Evolutionary conservation across 1,140 invertebrate genomes (phyloP).

Genomic region (Diorhabda carinulata): DNA sequence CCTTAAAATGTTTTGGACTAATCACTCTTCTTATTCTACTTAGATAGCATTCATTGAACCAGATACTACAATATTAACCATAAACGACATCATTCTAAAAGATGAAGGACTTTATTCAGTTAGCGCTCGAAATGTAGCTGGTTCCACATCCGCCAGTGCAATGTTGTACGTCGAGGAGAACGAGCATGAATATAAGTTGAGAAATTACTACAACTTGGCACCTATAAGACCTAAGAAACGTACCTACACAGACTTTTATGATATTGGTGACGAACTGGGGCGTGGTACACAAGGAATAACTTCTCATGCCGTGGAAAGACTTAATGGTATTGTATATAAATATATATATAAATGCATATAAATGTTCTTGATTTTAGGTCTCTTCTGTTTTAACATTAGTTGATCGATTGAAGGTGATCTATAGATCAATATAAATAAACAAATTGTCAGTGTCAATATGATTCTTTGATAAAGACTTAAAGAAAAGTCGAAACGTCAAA

Average conservation of each 20-base stretch:
- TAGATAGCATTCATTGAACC: constrained; percentile 80
- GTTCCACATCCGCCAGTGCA: constrained; percentile 81
- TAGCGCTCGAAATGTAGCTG: constrained; percentile 88
- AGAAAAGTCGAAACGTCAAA: too few relatives aligned
- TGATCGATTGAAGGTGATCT: too few relatives aligned
- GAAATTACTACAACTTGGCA: constrained; percentile 65
- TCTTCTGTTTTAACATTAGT: too few relatives aligned
- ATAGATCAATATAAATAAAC: too few relatives aligned
- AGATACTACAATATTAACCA: constrained; percentile 75
- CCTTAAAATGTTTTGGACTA: too few relatives aligned
- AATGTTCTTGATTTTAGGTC: too few relatives aligned
- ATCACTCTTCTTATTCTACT: constrained; percentile 26
- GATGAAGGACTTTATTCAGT: constrained; percentile 94
- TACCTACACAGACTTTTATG: constrained; percentile 79
- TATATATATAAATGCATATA: too few relatives aligned
- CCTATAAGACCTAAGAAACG: constrained; percentile 63
- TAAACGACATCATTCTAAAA: constrained; percentile 81
- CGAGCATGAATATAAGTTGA: constrained; percentile 67
- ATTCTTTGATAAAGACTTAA: too few relatives aligned
- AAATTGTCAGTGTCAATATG: too few relatives aligned
- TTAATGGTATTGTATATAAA: constrained; percentile 53
- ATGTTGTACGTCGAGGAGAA: constrained; percentile 89
- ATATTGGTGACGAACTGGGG: constrained; percentile 90
- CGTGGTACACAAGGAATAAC: constrained; percentile 84
- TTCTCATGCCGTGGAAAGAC: constrained; percentile 82